Percentiles rank a stretch among this genome's conserved stretches.
Conservation (phyloP, 2,888 invertebrate species). For the Linnaemya tessellans region DNA sequence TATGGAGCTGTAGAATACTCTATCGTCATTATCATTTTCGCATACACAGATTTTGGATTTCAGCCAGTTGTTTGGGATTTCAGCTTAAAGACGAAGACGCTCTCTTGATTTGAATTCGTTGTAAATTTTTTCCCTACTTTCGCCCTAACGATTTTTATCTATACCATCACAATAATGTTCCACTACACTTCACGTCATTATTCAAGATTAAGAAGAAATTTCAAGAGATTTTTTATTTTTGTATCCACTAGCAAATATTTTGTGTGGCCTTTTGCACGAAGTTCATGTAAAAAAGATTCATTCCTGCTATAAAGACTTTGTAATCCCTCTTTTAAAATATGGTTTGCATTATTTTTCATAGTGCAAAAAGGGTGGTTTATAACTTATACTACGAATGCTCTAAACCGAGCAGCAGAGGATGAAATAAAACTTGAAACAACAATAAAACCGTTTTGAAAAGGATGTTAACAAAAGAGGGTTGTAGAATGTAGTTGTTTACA, state of each 20-base stretch:
- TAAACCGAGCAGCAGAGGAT: slow-evolving; percentile 15
- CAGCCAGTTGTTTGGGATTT: slow-evolving; percentile 31
- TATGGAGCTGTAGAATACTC: slow-evolving; percentile 13
- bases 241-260: slow-evolving; percentile 49
- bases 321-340: slow-evolving; percentile 4
- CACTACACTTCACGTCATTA: slow-evolving; percentile 45
- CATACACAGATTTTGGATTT: slow-evolving; percentile 31
- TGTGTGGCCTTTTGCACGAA: slow-evolving; percentile 5
- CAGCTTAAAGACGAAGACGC: slow-evolving; percentile 9
- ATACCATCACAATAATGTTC: slow-evolving; percentile 59
- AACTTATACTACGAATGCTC: slow-evolving; percentile 19
- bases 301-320: slow-evolving; percentile 12
- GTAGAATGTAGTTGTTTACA: slow-evolving; percentile 9
- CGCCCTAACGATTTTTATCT: slow-evolving; percentile 68
- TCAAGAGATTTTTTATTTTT: slow-evolving; percentile 12
- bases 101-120: slow-evolving; percentile 19
- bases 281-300: neutral
- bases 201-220: slow-evolving; percentile 30
- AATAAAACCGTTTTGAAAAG: slow-evolving; percentile 49
- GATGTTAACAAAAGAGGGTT: slow-evolving; percentile 54
- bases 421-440: slow-evolving; percentile 41
- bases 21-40: slow-evolving; percentile 23
- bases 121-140: neutral
- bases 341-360: slow-evolving; percentile 23
- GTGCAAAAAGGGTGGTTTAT: slow-evolving; percentile 41